phyloP scores from a whole-genome alignment of 2,113 vertebrate genomes.

The Gambusia affinis region DNA sequence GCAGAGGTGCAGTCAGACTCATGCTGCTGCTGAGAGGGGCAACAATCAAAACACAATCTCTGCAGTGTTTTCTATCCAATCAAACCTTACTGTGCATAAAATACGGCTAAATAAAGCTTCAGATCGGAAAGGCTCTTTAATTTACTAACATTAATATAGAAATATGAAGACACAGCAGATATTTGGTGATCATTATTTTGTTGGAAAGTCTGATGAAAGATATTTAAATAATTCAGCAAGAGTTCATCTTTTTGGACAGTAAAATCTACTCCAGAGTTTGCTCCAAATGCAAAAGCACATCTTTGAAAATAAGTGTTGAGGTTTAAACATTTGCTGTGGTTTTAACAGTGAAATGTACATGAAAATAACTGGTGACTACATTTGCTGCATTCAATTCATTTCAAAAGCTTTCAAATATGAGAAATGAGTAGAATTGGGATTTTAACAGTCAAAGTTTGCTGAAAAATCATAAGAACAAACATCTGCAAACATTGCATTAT shows the following conservation, averaged over 20 bases:
- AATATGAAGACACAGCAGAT: too few species aligned
- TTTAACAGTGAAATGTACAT: neutral
- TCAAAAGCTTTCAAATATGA: neutral
- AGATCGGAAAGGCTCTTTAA: neutral
- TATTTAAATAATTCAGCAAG: neutral
- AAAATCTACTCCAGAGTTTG: neutral
- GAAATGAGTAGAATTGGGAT: too few species aligned
- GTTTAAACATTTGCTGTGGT: neutral
- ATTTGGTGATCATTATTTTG: neutral
- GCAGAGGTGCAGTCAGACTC: conserved; percentile 33
- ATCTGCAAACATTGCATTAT: too few species aligned
- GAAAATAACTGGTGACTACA: neutral
- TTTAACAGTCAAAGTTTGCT: too few species aligned
- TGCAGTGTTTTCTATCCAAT: conserved; percentile 12
- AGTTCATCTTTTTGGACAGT: too few species aligned
- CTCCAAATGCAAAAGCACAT: neutral
- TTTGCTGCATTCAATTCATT: neutral
- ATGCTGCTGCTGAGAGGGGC: conserved; percentile 23
- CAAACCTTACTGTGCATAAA: conserved; percentile 15
- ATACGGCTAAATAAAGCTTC: neutral
- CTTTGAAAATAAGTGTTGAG: neutral
- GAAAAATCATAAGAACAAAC: too few species aligned
- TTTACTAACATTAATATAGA: neutral
- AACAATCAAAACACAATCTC: conserved; percentile 32
- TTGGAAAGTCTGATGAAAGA: neutral